A percentile compares a stretch with the other conserved stretches of the same genome.
phyloP scores from a whole-genome alignment of 2,113 vertebrate species.

The Crotophaga sulcirostris region DNA sequence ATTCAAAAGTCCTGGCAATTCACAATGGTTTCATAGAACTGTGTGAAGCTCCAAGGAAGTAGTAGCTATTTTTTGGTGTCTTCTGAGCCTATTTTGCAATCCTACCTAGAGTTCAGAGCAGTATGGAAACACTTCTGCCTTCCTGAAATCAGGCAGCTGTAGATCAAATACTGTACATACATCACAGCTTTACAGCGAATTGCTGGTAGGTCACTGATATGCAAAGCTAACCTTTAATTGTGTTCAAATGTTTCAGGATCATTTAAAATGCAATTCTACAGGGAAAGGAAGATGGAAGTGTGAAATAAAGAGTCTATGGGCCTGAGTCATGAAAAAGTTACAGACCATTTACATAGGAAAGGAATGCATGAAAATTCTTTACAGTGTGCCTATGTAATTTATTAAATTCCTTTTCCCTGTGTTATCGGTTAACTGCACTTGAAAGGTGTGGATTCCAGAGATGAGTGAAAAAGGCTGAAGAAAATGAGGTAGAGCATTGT shows the following conservation, averaged over 20 bases:
- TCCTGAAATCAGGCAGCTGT: constrained; percentile 3
- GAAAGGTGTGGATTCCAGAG: constrained; percentile 39
- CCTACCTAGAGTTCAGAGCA: background rate
- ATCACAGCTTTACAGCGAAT: constrained; percentile 32
- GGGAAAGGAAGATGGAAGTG: background rate
- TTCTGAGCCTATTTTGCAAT: constrained; percentile 6
- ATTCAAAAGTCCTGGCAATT: background rate
- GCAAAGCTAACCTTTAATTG: constrained; percentile 60
- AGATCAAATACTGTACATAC: constrained; percentile 25
- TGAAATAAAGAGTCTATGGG: constrained; percentile 33
- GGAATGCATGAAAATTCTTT: constrained; percentile 64
- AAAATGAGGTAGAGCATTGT: background rate
- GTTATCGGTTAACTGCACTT: constrained; percentile 51
- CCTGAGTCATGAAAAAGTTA: constrained; percentile 53
- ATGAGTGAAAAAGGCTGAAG: constrained; percentile 25
- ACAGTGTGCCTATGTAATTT: constrained; percentile 58
- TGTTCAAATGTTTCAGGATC: constrained; percentile 59
- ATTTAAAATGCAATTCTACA: constrained; percentile 62
- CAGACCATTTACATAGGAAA: constrained; percentile 63
- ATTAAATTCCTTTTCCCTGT: constrained; percentile 47
- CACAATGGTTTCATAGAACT: background rate
- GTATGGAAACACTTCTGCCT: background rate
- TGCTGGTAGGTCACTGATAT: constrained; percentile 33
- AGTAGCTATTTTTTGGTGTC: background rate
- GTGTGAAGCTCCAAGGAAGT: constrained; percentile 5